phyloP scores from a whole-genome alignment of 2,797 vertebrate species.

The Pseudotriccus pelzelni region DNA sequence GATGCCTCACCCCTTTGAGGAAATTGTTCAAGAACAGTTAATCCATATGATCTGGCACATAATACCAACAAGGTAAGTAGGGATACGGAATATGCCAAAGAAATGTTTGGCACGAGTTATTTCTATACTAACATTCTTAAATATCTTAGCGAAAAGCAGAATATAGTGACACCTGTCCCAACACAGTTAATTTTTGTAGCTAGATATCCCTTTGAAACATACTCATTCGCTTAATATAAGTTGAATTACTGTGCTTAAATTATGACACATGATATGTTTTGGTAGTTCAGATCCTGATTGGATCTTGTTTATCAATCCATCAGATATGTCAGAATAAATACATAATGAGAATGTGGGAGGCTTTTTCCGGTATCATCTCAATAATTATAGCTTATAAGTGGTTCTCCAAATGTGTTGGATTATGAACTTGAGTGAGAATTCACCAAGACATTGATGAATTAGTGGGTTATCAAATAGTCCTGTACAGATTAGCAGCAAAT shows the following conservation, averaged over 20 bases:
- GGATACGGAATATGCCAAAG: neutral
- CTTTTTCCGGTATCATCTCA: neutral
- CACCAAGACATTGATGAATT: neutral
- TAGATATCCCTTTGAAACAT: neutral
- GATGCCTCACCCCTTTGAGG: neutral
- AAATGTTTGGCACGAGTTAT: neutral
- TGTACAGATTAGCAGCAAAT: neutral
- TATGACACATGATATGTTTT: neutral
- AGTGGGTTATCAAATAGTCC: neutral
- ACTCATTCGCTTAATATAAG: neutral
- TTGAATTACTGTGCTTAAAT: neutral
- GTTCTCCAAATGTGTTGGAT: neutral
- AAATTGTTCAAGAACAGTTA: conserved; percentile 46
- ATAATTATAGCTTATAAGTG: neutral
- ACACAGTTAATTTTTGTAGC: neutral
- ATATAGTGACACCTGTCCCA: neutral
- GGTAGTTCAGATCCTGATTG: neutral
- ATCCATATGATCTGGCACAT: conserved; percentile 4
- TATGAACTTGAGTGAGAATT: neutral
- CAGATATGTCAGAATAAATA: neutral
- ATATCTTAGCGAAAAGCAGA: neutral
- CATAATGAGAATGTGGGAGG: neutral
- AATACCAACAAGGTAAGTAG: neutral
- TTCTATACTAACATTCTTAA: neutral
- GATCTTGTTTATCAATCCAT: neutral